A percentile compares a stretch with the other conserved stretches of the same genome.
These are phyloP conservation scores for Heliconius eleuchia DNA, from an alignment of 1,140 invertebrate genomes.

Conservation along the genomic window DNA sequence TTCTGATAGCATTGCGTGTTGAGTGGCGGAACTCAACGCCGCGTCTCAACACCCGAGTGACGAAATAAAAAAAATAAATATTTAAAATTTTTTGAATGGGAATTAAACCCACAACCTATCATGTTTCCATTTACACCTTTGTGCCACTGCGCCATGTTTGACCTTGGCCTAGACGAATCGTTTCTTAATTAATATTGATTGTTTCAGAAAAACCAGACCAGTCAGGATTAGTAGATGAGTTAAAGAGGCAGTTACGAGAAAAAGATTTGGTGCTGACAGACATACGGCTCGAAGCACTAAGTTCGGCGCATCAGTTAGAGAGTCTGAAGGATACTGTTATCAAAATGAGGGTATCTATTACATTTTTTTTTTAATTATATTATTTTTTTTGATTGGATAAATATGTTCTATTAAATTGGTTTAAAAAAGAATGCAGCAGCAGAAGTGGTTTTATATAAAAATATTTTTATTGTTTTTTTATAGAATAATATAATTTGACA, in stretches of 20 bases:
- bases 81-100: no score
- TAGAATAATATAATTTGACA: no score
- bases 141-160: no score
- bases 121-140: no score
- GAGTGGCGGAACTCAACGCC: no score
- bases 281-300: conserved; percentile 96
- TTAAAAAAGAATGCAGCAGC: no score
- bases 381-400: background rate
- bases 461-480: no score
- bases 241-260: conserved; percentile 95
- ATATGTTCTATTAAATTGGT: background rate
- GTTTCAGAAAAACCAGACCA: conserved; percentile 73
- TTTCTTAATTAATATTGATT: conserved; percentile 26
- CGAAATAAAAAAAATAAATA: no score
- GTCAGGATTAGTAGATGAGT: conserved; percentile 87
- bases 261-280: conserved; percentile 98
- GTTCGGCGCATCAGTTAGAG: conserved; percentile 97
- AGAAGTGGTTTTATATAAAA: no score
- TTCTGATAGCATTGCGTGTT: no score
- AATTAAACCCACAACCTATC: no score
- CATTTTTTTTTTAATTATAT: background rate
- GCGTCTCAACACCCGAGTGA: no score
- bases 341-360: conserved; percentile 92
- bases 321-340: conserved; percentile 97
- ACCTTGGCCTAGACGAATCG: background rate